These are phyloP conservation scores for Eidolon dupreanum DNA, from an alignment of 2,797 vertebrate genomes.

Conservation along the genomic window DNA sequence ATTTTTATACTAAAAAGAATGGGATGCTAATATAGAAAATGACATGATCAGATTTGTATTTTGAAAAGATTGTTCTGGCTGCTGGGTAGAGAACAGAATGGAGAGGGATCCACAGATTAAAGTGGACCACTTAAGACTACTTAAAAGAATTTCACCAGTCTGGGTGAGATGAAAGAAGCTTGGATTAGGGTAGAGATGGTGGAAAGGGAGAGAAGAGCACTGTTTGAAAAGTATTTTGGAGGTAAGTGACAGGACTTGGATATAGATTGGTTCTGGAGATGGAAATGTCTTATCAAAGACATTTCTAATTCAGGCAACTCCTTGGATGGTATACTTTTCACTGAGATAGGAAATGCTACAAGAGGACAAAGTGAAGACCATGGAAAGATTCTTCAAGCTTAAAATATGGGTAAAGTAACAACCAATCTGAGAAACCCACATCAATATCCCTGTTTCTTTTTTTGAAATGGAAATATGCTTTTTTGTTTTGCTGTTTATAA, in stretches of 20 bases:
- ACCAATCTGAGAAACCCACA: neutral
- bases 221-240: neutral
- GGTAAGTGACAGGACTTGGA: neutral
- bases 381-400: neutral
- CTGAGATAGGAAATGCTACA: neutral
- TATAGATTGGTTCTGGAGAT: neutral
- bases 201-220: neutral
- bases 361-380: neutral
- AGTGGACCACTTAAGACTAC: neutral
- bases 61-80: slow-evolving; percentile 27
- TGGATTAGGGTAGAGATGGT: neutral
- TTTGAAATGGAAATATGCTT: neutral
- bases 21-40: neutral
- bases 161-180: neutral
- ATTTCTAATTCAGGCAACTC: neutral
- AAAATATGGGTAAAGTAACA: neutral
- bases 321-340: neutral
- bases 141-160: neutral
- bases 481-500: slow-evolving; percentile 9
- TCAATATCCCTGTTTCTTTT: neutral
- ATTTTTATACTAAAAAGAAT: neutral
- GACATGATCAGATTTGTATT: neutral
- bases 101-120: neutral
- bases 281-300: neutral
- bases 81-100: neutral